phyloP scores from a whole-genome alignment of 2,888 invertebrate species.

The Cheilosia scutellata region DNA sequence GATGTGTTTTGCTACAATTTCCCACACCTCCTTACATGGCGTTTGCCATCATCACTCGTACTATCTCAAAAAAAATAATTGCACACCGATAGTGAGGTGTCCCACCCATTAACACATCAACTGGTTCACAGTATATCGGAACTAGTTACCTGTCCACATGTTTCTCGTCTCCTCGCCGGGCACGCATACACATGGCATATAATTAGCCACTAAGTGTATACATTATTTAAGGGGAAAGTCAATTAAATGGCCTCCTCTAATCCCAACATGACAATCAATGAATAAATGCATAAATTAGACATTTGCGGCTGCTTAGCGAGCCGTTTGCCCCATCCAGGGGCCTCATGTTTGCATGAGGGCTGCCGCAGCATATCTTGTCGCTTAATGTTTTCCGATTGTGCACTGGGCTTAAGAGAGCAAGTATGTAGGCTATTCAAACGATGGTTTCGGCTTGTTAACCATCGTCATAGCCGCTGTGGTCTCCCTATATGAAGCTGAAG shows the following conservation, averaged over 20 bases:
- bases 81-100: constrained; percentile 49
- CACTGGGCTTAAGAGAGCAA: constrained; percentile 56
- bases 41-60: neutral
- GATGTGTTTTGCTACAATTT: neutral
- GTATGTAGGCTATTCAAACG: neutral
- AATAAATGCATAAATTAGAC: constrained; percentile 75
- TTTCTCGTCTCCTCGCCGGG: neutral
- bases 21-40: constrained; percentile 1
- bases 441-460: constrained; percentile 70
- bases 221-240: constrained; percentile 67
- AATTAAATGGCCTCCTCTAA: constrained; percentile 73
- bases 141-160: constrained; percentile 33
- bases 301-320: constrained; percentile 67
- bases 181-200: constrained; percentile 27
- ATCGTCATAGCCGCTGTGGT: constrained; percentile 26
- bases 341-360: constrained; percentile 49
- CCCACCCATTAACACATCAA: constrained; percentile 65
- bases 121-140: constrained; percentile 34
- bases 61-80: constrained; percentile 48
- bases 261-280: constrained; percentile 76
- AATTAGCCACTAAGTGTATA: constrained; percentile 59
- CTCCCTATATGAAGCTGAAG: neutral
- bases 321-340: constrained; percentile 34
- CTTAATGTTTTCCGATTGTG: constrained; percentile 61
- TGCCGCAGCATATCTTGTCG: constrained; percentile 53